A percentile compares a stretch with the other conserved stretches of the same genome.
Evolutionary conservation across 1,140 invertebrate genomes (phyloP).

Genomic region (Leptinotarsa texana): DNA sequence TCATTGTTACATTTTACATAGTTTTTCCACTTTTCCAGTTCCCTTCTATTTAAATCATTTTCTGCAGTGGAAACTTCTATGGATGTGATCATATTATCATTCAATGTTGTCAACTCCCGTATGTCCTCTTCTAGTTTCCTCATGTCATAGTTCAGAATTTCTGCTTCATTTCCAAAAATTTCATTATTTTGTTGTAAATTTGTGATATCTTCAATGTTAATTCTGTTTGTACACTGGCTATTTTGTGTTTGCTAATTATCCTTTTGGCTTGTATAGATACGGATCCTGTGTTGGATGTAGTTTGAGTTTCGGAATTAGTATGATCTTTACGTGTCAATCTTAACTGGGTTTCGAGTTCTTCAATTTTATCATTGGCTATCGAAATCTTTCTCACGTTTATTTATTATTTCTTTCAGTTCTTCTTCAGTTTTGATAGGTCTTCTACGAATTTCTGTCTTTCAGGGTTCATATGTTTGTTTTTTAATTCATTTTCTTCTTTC

Average conservation of each 20-base stretch:
- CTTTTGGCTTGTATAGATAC: not conserved
- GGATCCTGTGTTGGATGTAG: constrained; percentile 3
- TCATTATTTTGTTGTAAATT: constrained; percentile 3
- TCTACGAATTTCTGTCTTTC: constrained; percentile 8
- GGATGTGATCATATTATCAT: constrained; percentile 11
- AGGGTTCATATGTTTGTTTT: constrained; percentile 6
- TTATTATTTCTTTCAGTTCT: constrained; percentile 12
- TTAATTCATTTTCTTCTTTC: constrained; percentile 5
- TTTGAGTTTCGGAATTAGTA: constrained; percentile 11
- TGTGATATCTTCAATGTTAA: no score
- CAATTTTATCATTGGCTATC: constrained; percentile 16
- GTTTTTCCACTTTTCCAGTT: constrained; percentile 9
- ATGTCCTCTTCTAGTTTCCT: not conserved
- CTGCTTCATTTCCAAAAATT: constrained; percentile 3
- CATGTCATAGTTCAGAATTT: constrained; percentile 9
- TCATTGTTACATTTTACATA: not conserved
- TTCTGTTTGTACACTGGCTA: no score
- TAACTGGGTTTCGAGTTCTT: constrained; percentile 11
- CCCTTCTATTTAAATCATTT: constrained; percentile 1
- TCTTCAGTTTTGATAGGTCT: constrained; percentile 12
- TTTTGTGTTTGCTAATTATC: no score
- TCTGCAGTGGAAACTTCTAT: not conserved
- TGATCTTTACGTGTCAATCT: not conserved
- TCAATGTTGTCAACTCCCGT: constrained; percentile 7
- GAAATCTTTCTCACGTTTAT: not conserved